These are phyloP conservation scores for Anarsia innoxiella DNA, from an alignment of 2,888 invertebrate species.

Conservation along the genomic window DNA sequence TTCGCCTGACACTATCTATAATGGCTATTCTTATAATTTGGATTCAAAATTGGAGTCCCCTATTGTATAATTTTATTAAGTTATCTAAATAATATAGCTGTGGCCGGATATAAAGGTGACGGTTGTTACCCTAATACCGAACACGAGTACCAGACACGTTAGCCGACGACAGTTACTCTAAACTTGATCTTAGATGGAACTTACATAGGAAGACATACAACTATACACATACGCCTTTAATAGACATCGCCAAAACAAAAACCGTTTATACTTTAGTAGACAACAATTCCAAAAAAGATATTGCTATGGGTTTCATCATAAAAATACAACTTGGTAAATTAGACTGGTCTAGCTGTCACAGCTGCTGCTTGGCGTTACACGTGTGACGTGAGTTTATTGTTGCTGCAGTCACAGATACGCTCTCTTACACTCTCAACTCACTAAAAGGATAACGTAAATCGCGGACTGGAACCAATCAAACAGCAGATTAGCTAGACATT, in stretches of 20 bases:
- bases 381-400: no score
- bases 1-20: slow-evolving; percentile 40
- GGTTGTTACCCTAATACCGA: slow-evolving; percentile 51
- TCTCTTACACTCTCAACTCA: no score
- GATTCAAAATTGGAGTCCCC: slow-evolving; percentile 44
- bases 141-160: slow-evolving; percentile 29
- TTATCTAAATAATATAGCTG: slow-evolving; percentile 50
- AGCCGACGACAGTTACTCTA: slow-evolving; percentile 42
- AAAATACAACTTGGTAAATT: slow-evolving; percentile 2
- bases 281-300: no score
- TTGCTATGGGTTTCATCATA: no score
- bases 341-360: no score
- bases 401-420: no score
- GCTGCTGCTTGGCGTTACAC: no score
- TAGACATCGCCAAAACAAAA: slow-evolving; percentile 39
- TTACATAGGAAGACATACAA: slow-evolving; percentile 72
- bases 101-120: slow-evolving; percentile 59
- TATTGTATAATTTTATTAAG: slow-evolving; percentile 41
- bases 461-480: background rate
- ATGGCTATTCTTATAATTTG: slow-evolving; percentile 42
- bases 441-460: no score
- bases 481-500: slow-evolving; percentile 3
- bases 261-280: slow-evolving; percentile 19
- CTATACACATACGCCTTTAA: slow-evolving; percentile 53
- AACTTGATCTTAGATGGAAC: slow-evolving; percentile 52